These are phyloP conservation scores for Ischnura elegans DNA, from an alignment of 2,888 invertebrate genomes.

Conservation along the genomic window DNA sequence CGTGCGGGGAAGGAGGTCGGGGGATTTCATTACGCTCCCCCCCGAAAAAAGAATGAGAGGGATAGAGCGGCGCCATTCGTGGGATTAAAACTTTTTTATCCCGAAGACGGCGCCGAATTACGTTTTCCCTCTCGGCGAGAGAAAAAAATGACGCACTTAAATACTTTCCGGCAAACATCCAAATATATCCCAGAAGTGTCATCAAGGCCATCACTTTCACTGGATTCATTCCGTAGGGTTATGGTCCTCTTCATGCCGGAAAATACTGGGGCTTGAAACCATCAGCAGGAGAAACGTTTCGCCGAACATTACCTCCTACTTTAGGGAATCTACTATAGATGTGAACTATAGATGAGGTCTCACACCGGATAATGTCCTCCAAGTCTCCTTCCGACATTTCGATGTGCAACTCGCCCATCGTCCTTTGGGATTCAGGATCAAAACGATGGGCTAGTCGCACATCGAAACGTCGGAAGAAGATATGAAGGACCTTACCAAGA, in stretches of 20 bases:
- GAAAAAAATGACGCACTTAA: background rate
- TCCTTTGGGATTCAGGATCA: too few relatives aligned
- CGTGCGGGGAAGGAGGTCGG: background rate
- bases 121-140: background rate
- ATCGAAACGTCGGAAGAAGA: too few relatives aligned
- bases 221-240: background rate
- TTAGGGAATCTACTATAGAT: too few relatives aligned
- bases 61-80: background rate
- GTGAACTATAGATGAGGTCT: too few relatives aligned
- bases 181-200: background rate
- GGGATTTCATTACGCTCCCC: constrained; percentile 27
- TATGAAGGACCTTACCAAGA: too few relatives aligned
- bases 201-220: background rate
- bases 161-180: background rate
- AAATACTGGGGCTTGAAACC: background rate
- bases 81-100: constrained; percentile 27
- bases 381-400: too few relatives aligned
- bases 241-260: too few relatives aligned
- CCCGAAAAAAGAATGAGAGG: background rate
- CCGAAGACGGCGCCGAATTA: constrained; percentile 6
- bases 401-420: too few relatives aligned
- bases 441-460: too few relatives aligned
- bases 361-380: too few relatives aligned
- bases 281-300: background rate
- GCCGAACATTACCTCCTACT: background rate